Conservation (phyloP, 2,113 vertebrate genomes). For the western clawed frog (Xenopus tropicalis) region UCB_Xtro_10.0 CM004443.2:12999501-13000000, state of each 20-base stretch:
- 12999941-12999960: neutral
- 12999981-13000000: neutral
- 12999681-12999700: conserved; percentile 14
- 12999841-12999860: conserved; percentile 33
- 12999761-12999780: conserved; percentile 20
- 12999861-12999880: conserved; percentile 24
- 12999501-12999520: no score
- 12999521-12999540: no score
- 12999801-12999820: conserved; percentile 13
- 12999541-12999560: no score
- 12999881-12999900: conserved; percentile 12
- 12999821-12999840: conserved; percentile 20
- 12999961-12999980: neutral
- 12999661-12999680: conserved; percentile 3
- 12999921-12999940: neutral
- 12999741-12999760: conserved; percentile 15
- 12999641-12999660: neutral
- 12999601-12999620: neutral
- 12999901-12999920: conserved; percentile 22
- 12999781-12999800: conserved; percentile 9
- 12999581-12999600: neutral
- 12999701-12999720: conserved; percentile 2
- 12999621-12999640: neutral
- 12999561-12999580: no score
- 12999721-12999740: conserved; percentile 8